Evolutionary conservation across 2,113 vertebrate genomes (phyloP).

Genomic region (Mustela nigripes): DNA sequence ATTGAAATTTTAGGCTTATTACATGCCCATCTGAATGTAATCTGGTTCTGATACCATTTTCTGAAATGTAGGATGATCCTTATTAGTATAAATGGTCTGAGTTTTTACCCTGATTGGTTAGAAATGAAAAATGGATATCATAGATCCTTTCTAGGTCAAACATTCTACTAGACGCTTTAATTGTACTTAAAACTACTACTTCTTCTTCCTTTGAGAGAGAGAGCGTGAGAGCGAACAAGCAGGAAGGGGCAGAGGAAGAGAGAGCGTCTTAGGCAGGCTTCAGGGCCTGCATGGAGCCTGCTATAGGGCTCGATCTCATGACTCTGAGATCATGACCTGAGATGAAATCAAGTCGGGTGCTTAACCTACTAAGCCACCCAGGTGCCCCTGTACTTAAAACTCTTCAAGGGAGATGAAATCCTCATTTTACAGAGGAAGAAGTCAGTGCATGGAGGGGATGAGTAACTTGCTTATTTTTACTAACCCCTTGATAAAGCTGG

Average conservation of each 20-base stretch:
- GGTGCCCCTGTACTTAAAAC: not conserved
- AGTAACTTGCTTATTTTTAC: not conserved
- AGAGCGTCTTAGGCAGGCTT: not conserved
- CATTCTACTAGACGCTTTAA: not conserved
- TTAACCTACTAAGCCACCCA: not conserved
- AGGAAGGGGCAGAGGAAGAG: not conserved
- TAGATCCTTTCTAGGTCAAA: not conserved
- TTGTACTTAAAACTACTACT: not conserved
- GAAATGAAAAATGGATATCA: conserved; percentile 26
- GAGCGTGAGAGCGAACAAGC: not conserved
- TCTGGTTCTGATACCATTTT: not conserved
- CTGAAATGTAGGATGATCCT: not conserved
- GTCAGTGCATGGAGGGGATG: not conserved
- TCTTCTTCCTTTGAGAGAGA: not conserved
- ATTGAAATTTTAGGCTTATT: not conserved
- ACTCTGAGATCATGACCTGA: not conserved
- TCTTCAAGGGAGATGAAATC: not conserved
- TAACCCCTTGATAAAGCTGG: not conserved
- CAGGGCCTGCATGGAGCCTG: not conserved
- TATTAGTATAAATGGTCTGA: not conserved
- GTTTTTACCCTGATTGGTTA: conserved; percentile 32
- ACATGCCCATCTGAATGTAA: not conserved
- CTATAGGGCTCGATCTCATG: not conserved
- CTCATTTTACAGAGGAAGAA: not conserved
- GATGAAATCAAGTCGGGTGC: not conserved